phyloP scores from a whole-genome alignment of 1,140 invertebrate species.

The Atopsyche davidsoni region DNA sequence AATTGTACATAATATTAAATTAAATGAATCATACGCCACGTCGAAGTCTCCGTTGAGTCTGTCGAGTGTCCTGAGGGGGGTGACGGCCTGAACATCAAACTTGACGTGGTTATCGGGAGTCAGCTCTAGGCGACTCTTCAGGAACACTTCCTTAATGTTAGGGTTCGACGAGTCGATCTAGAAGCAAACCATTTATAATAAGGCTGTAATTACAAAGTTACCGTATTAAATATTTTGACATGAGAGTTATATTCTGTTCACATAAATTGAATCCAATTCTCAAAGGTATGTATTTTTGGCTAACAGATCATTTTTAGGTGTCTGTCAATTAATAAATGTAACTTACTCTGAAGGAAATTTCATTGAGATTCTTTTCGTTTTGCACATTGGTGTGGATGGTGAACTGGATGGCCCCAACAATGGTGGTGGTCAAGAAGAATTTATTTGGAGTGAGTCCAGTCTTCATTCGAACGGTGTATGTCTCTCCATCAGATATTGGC shows the following conservation, averaged over 20 bases:
- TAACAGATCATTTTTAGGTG: neutral
- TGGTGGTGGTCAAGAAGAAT: conserved; percentile 34
- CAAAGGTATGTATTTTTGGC: no score
- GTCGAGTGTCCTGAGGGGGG: conserved; percentile 37
- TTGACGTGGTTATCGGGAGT: conserved; percentile 35
- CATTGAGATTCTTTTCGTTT: conserved; percentile 45
- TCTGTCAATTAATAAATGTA: no score
- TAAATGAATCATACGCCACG: conserved; percentile 36
- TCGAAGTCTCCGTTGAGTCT: conserved; percentile 39
- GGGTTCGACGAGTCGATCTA: conserved; percentile 24
- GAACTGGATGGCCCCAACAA: conserved; percentile 36
- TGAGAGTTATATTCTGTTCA: no score
- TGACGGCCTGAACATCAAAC: conserved; percentile 37
- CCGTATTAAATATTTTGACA: no score
- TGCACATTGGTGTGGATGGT: conserved; percentile 49
- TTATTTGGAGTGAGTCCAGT: conserved; percentile 29
- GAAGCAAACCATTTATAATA: conserved; percentile 15
- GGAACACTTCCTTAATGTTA: conserved; percentile 37
- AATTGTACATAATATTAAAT: conserved; percentile 12
- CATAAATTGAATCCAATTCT: no score
- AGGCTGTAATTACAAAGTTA: no score
- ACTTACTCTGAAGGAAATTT: conserved; percentile 41
- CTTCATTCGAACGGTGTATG: conserved; percentile 35
- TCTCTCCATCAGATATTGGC: conserved; percentile 14
- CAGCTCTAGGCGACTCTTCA: conserved; percentile 40